These are phyloP conservation scores for Nesogale talazaci DNA, from an alignment of 2,113 vertebrate species.

Conservation along the genomic window DNA sequence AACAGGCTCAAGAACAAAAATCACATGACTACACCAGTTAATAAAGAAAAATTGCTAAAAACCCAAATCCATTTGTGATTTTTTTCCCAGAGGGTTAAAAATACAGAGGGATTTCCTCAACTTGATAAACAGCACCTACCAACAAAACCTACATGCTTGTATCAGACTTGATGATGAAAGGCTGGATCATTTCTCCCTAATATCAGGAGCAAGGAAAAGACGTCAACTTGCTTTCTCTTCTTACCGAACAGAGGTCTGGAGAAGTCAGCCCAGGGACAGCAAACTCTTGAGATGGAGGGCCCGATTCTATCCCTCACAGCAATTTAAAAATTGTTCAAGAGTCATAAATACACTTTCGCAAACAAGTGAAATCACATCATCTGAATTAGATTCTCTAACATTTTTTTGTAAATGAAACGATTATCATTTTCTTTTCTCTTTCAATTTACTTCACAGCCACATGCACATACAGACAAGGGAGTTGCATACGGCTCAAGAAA, in stretches of 20 bases:
- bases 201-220: neutral
- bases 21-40: neutral
- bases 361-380: too few relatives aligned
- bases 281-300: too few relatives aligned
- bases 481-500: too few relatives aligned
- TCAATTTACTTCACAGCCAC: too few relatives aligned
- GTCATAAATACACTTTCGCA: too few relatives aligned
- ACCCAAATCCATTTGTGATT: neutral
- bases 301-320: too few relatives aligned
- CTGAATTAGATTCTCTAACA: too few relatives aligned
- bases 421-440: too few relatives aligned
- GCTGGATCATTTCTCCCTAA: neutral
- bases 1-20: neutral
- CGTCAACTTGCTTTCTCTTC: neutral
- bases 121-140: neutral
- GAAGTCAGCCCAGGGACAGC: neutral
- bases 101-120: neutral
- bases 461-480: too few relatives aligned
- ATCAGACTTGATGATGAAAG: neutral
- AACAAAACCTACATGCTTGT: neutral
- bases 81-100: neutral
- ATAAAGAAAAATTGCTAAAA: neutral
- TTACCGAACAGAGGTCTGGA: neutral
- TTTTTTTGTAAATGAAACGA: too few relatives aligned
- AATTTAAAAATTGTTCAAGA: too few relatives aligned